Evolutionary conservation across 2,888 invertebrate genomes (phyloP).

Genomic region (Lithophane ornitopus): DNA sequence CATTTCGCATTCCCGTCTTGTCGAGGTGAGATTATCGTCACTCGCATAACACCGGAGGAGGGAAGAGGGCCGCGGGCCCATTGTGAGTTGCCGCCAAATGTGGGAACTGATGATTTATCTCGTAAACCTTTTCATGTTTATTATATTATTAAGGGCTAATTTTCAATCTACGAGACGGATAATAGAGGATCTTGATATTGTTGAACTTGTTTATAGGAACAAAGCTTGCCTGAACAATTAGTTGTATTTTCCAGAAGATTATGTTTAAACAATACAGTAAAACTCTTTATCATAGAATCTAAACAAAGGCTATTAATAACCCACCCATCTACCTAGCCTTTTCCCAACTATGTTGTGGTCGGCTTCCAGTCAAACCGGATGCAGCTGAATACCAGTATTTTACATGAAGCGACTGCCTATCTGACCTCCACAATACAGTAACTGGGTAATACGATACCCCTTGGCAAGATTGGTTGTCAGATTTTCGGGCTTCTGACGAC

Average conservation of each 20-base stretch:
- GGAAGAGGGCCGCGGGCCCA: slow-evolving; percentile 67
- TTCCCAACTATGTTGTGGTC: too few relatives aligned
- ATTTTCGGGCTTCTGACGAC: too few relatives aligned
- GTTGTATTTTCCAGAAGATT: neutral
- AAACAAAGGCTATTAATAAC: neutral
- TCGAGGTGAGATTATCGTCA: slow-evolving; percentile 85
- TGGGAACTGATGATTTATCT: slow-evolving; percentile 83
- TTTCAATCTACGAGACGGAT: slow-evolving; percentile 51
- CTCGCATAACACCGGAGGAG: slow-evolving; percentile 76
- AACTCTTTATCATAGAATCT: too few relatives aligned
- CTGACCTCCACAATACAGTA: too few relatives aligned
- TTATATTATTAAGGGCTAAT: slow-evolving; percentile 74
- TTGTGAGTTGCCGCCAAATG: slow-evolving; percentile 75
- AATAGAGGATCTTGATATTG: slow-evolving; percentile 52
- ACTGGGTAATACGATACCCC: too few relatives aligned
- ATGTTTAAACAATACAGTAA: too few relatives aligned
- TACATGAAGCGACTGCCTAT: too few relatives aligned
- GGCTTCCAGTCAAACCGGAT: too few relatives aligned
- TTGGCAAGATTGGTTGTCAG: too few relatives aligned
- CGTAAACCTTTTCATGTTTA: slow-evolving; percentile 70
- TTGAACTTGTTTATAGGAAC: slow-evolving; percentile 20
- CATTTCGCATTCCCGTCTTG: slow-evolving; percentile 67
- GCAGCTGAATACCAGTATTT: too few relatives aligned
- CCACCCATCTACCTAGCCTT: too few relatives aligned
- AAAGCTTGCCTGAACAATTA: neutral